Evolutionary conservation across 2,888 invertebrate genomes (phyloP).

Genomic region (Ophion obscuratus): DNA sequence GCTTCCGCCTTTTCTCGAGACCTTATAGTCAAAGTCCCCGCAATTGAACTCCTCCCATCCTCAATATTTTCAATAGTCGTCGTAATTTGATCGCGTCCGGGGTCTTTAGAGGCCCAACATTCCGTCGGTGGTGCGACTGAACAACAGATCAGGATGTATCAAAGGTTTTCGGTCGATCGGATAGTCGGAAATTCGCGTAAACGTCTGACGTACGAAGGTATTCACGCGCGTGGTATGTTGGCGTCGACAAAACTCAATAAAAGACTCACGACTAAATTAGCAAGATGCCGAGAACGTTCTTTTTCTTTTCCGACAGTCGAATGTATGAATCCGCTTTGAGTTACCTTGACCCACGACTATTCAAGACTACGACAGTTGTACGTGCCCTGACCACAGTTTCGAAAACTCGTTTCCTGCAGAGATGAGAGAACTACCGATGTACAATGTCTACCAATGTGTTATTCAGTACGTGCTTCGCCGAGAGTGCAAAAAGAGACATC

Average conservation of each 20-base stretch:
- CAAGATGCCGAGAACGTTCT: neutral
- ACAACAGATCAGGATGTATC: no score
- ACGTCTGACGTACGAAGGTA: no score
- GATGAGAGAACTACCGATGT: slow-evolving; percentile 24
- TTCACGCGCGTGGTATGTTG: neutral
- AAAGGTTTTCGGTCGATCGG: no score
- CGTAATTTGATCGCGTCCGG: neutral
- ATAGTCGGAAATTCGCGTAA: no score
- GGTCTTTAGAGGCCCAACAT: no score
- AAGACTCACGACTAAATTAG: neutral
- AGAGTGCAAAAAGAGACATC: slow-evolving; percentile 12
- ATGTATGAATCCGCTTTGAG: neutral
- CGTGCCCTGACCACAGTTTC: slow-evolving; percentile 30
- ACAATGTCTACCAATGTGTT: neutral
- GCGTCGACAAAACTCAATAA: neutral
- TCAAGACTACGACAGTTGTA: slow-evolving; percentile 25
- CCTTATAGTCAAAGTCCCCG: neutral
- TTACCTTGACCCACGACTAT: slow-evolving; percentile 39
- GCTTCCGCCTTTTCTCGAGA: slow-evolving; percentile 26
- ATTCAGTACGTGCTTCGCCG: neutral
- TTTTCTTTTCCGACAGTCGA: neutral
- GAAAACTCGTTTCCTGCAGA: neutral
- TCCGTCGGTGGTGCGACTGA: no score
- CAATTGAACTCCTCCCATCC: neutral
- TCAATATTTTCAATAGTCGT: neutral